A percentile compares a stretch with the other conserved stretches of the same genome.
Evolutionary conservation across 53 echinoderm and acorn worm genomes (phyloP).

Genomic region (Echinometra lucunter): DNA sequence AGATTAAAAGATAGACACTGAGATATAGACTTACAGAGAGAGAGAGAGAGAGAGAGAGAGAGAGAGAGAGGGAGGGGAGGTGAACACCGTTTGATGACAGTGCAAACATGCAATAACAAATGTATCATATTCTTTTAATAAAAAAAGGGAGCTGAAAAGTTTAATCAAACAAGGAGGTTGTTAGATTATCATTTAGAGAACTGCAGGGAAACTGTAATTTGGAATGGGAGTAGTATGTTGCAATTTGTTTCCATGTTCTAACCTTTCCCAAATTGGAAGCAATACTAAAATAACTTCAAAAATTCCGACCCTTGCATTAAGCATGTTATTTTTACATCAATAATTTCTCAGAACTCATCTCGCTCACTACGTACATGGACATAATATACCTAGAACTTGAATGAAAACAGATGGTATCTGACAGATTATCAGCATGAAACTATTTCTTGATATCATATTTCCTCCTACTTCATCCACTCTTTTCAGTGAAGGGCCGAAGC

Average conservation of each 20-base stretch:
- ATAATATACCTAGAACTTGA: background rate
- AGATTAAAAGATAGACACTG: background rate
- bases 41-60: too few species aligned
- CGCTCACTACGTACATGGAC: background rate
- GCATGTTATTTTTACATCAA: background rate
- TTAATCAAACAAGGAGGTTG: background rate
- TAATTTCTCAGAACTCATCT: background rate
- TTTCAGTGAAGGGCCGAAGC: background rate
- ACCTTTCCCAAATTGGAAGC: too few species aligned
- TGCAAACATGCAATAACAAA: background rate
- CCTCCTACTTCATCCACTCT: background rate
- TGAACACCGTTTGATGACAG: background rate
- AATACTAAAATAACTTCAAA: too few species aligned
- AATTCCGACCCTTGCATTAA: too few species aligned
- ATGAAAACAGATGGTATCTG: conserved; percentile 2
- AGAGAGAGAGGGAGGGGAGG: background rate
- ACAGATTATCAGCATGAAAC: conserved; percentile 3
- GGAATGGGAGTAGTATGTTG: too few species aligned
- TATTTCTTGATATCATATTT: conserved; percentile 3
- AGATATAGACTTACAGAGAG: background rate
- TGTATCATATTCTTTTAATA: background rate
- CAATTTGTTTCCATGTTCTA: too few species aligned
- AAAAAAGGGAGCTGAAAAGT: background rate
- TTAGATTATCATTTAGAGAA: too few species aligned
- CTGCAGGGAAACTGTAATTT: too few species aligned